Evolutionary conservation across 2,888 invertebrate genomes (phyloP).

Genomic region (Dryobota labecula): DNA sequence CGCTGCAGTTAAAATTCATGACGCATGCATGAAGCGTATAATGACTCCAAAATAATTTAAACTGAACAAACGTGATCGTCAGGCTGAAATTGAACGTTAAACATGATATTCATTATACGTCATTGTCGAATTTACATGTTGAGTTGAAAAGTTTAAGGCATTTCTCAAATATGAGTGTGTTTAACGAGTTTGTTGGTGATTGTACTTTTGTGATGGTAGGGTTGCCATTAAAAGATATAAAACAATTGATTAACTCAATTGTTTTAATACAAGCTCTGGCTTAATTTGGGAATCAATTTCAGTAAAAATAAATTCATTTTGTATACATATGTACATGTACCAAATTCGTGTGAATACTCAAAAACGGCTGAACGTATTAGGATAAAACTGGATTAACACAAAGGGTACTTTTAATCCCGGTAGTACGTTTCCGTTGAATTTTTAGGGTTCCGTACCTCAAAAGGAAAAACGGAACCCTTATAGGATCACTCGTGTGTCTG

Average conservation of each 20-base stretch:
- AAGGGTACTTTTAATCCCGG: too few species aligned
- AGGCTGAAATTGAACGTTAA: conserved; percentile 52
- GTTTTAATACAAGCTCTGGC: too few species aligned
- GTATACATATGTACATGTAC: too few species aligned
- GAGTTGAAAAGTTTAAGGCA: conserved; percentile 46
- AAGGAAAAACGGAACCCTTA: too few species aligned
- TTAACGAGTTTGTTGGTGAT: conserved; percentile 24
- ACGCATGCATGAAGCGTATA: conserved; percentile 39
- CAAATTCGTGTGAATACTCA: too few species aligned
- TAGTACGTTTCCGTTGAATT: too few species aligned
- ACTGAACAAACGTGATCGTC: conserved; percentile 38
- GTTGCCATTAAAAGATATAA: not conserved
- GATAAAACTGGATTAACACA: too few species aligned
- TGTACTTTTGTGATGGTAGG: conserved; percentile 11
- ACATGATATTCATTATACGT: conserved; percentile 49
- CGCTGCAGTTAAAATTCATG: conserved; percentile 41
- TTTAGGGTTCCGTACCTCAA: too few species aligned
- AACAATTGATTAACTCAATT: not conserved
- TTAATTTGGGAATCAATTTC: too few species aligned
- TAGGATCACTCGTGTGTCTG: too few species aligned
- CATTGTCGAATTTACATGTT: conserved; percentile 53
- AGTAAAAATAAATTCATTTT: too few species aligned
- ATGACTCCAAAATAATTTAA: conserved; percentile 54
- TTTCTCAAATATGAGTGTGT: conserved; percentile 19
- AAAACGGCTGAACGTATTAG: too few species aligned